Conservation (phyloP, 1,140 invertebrate genomes). For the Nasonia giraulti region DNA sequence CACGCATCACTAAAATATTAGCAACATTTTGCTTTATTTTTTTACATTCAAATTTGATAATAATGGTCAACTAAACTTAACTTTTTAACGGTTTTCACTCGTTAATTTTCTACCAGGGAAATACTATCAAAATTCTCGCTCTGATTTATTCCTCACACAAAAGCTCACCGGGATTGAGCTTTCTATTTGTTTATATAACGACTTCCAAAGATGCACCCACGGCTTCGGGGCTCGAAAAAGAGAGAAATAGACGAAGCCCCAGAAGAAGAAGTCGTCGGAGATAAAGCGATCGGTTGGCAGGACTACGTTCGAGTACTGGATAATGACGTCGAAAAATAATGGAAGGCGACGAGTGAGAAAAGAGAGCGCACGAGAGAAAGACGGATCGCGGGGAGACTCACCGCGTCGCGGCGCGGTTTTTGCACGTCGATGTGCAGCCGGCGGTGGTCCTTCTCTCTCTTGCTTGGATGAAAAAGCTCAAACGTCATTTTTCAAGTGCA, state of each 20-base stretch:
- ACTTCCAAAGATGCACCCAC: not conserved
- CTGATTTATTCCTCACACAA: too few relatives aligned
- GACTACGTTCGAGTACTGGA: constrained; percentile 30
- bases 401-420: not conserved
- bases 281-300: constrained; percentile 39
- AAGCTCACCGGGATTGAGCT: too few relatives aligned
- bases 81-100: too few relatives aligned
- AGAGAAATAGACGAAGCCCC: not conserved
- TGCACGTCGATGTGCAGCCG: not conserved
- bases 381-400: not conserved
- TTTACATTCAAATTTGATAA: too few relatives aligned
- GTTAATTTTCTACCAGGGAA: too few relatives aligned
- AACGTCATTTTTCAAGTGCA: constrained; percentile 43
- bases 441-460: not conserved
- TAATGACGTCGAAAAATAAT: constrained; percentile 50
- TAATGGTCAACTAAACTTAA: too few relatives aligned
- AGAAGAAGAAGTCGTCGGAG: not conserved
- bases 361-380: not conserved
- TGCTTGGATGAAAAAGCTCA: constrained; percentile 26
- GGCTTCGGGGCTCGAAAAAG: not conserved
- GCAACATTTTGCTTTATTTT: too few relatives aligned
- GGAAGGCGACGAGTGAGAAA: not conserved
- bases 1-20: too few relatives aligned
- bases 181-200: constrained; percentile 44
- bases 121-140: too few relatives aligned